A percentile compares a stretch with the other conserved stretches of the same genome.
These are phyloP conservation scores for Pardosa pseudoannulata DNA, from an alignment of 2,888 invertebrate species.

Conservation along the genomic window DNA sequence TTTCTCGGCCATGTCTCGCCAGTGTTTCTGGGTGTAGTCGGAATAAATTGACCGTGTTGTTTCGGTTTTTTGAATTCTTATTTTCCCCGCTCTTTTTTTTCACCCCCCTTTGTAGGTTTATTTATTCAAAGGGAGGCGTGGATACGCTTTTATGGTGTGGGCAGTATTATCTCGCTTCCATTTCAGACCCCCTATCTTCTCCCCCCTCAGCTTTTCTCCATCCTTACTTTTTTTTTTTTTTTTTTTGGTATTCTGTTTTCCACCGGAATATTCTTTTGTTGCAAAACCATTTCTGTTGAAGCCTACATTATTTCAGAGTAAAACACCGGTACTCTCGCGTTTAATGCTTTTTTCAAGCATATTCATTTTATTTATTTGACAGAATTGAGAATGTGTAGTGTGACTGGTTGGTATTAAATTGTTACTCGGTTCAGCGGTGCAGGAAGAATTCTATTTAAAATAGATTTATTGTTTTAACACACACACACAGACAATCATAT, in stretches of 20 bases:
- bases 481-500: no score
- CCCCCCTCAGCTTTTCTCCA: no score
- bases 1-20: constrained; percentile 60
- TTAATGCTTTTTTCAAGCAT: background rate
- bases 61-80: constrained; percentile 16
- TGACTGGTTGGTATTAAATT: background rate
- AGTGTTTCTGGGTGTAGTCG: constrained; percentile 61
- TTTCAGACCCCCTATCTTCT: no score
- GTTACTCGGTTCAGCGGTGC: background rate
- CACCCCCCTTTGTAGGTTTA: background rate
- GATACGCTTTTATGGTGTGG: constrained; percentile 1
- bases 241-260: no score
- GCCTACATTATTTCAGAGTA: constrained; percentile 1
- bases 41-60: constrained; percentile 69
- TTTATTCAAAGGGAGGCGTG: constrained; percentile 2
- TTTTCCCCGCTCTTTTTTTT: background rate
- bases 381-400: background rate
- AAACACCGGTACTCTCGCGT: background rate
- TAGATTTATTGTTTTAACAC: no score
- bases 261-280: background rate
- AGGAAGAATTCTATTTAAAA: no score
- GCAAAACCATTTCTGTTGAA: background rate
- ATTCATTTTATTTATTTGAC: background rate
- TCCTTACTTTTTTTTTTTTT: background rate
- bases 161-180: background rate